These are phyloP conservation scores for Leptocoma aspasia DNA, from an alignment of 2,113 vertebrate genomes.

Conservation along the genomic window DNA sequence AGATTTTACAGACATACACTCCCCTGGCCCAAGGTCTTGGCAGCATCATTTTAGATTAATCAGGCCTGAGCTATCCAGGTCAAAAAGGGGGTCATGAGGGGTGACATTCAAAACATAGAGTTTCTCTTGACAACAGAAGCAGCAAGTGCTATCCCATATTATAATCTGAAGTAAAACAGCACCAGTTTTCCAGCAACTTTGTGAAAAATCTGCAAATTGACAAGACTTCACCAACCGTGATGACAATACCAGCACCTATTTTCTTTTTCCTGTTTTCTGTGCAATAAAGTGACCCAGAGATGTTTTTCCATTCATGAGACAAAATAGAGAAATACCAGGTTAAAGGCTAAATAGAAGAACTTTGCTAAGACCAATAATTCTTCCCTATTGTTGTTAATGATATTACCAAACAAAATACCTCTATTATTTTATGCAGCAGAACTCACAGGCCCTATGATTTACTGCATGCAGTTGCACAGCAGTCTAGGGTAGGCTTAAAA, in stretches of 20 bases:
- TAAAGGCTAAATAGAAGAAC: neutral
- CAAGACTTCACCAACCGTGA: neutral
- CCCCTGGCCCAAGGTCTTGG: neutral
- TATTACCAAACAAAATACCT: neutral
- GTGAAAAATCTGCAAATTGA: slow-evolving; percentile 40
- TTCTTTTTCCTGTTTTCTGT: slow-evolving; percentile 2
- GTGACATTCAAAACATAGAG: neutral
- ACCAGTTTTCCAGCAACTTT: slow-evolving; percentile 32
- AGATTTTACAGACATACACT: neutral
- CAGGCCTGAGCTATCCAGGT: neutral
- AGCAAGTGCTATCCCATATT: neutral
- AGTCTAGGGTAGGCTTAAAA: neutral
- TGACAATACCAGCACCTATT: slow-evolving; percentile 31
- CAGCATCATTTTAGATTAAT: neutral
- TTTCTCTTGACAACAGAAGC: slow-evolving; percentile 8
- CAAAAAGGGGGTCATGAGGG: neutral
- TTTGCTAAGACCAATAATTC: neutral
- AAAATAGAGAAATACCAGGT: neutral
- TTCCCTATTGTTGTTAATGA: neutral
- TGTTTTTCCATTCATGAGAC: slow-evolving; percentile 15
- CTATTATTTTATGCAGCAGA: neutral
- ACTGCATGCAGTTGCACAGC: neutral
- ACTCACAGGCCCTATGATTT: neutral
- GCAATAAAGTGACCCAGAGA: neutral
- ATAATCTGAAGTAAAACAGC: neutral